Percentiles rank a stretch among this genome's conserved stretches.
phyloP scores from a whole-genome alignment of 1,140 invertebrate genomes.

The Dinoponera quadriceps region DNA sequence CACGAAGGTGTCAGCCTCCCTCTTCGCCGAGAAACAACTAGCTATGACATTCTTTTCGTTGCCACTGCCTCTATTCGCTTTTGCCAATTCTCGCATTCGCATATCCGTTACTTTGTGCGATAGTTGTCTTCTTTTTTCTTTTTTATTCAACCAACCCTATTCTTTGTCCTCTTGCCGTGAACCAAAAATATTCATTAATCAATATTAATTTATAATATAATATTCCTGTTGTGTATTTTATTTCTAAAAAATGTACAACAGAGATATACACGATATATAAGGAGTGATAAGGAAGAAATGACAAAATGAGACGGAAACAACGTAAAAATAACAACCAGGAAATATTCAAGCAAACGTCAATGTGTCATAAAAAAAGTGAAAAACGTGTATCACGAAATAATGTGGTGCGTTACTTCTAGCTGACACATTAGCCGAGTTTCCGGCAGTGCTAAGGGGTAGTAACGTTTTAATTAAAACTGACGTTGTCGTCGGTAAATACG shows the following conservation, averaged over 20 bases:
- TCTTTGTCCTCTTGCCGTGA: not conserved
- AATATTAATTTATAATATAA: not conserved
- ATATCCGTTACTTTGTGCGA: constrained; percentile 51
- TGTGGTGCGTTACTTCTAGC: constrained; percentile 31
- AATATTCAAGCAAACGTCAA: constrained; percentile 1
- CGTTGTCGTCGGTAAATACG: constrained; percentile 77
- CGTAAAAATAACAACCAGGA: not conserved
- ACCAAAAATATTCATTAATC: constrained; percentile 11
- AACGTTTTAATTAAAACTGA: constrained; percentile 78
- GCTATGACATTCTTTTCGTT: constrained; percentile 85
- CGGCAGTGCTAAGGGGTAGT: constrained; percentile 55
- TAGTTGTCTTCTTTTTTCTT: constrained; percentile 40
- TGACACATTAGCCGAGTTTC: constrained; percentile 62
- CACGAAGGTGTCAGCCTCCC: constrained; percentile 83
- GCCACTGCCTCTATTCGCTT: constrained; percentile 78
- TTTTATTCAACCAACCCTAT: constrained; percentile 7
- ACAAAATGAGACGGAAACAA: not conserved
- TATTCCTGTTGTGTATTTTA: not conserved
- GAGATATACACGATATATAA: not conserved
- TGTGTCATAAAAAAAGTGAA: constrained; percentile 13
- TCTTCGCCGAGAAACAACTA: constrained; percentile 83
- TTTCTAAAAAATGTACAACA: not conserved
- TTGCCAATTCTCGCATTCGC: constrained; percentile 69
- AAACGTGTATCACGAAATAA: constrained; percentile 47
- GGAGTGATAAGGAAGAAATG: not conserved